Evolutionary conservation across 1,140 invertebrate genomes (phyloP).

Genomic region (Diachasmimorpha longicaudata): DNA sequence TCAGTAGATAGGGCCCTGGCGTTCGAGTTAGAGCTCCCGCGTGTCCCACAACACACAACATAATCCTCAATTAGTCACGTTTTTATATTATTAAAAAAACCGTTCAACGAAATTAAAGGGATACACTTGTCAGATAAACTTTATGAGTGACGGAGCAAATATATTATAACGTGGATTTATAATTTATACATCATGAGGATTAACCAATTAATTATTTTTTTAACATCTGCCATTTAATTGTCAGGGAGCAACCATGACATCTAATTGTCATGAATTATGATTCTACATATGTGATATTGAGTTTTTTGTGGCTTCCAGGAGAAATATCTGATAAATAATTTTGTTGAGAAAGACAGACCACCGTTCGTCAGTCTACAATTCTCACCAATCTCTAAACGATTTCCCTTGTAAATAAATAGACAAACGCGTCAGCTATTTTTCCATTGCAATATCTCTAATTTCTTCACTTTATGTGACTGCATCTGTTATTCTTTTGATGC

Average conservation of each 20-base stretch:
- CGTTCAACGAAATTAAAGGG: slow-evolving; percentile 31
- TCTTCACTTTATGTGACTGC: slow-evolving; percentile 14
- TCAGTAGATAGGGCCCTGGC: slow-evolving; percentile 61
- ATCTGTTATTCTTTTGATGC: not conserved
- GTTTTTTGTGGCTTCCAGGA: no score
- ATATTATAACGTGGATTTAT: not conserved
- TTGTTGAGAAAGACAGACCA: no score
- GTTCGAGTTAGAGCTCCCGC: slow-evolving; percentile 61
- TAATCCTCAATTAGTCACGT: slow-evolving; percentile 61
- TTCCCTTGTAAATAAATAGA: not conserved
- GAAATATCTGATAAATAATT: no score
- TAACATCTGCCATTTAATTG: no score
- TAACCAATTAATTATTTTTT: no score
- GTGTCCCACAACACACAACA: slow-evolving; percentile 61
- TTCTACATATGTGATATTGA: no score
- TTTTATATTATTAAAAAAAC: slow-evolving; percentile 37
- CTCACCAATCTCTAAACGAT: no score
- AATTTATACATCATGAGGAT: slow-evolving; percentile 5
- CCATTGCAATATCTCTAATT: not conserved
- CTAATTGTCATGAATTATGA: no score
- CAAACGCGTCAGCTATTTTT: not conserved
- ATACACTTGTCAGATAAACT: not conserved
- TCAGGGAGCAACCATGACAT: no score
- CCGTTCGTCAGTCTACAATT: no score
- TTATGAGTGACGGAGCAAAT: not conserved